Evolutionary conservation across 2,113 vertebrate species (phyloP).

Genomic region (Prionailurus bengalensis): DNA sequence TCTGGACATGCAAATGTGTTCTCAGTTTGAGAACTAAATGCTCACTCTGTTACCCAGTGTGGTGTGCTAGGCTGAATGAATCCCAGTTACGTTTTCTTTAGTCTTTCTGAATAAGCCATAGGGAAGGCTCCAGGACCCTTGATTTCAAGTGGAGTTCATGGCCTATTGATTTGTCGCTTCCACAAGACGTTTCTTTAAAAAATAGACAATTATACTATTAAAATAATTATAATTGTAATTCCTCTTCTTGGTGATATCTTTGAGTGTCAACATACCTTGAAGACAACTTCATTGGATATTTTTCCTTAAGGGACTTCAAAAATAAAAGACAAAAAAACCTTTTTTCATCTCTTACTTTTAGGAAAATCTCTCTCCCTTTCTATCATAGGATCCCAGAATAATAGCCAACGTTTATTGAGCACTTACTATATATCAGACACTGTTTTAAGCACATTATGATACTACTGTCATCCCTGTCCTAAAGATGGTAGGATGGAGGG

Average conservation of each 20-base stretch:
- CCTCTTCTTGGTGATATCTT: background rate
- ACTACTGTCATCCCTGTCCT: too few species aligned
- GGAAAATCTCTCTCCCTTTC: background rate
- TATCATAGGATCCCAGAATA: background rate
- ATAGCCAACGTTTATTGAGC: background rate
- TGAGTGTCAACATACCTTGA: background rate
- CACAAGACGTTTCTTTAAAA: background rate
- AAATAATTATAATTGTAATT: background rate
- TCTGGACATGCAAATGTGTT: background rate
- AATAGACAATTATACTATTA: background rate
- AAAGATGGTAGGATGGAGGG: background rate
- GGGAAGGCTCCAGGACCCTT: background rate
- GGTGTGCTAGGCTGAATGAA: background rate
- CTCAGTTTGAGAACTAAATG: background rate
- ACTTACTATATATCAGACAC: background rate
- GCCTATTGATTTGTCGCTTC: background rate
- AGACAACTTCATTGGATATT: background rate
- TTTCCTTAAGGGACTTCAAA: background rate
- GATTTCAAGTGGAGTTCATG: background rate
- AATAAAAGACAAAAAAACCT: background rate
- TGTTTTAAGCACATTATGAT: background rate
- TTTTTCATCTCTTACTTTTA: background rate
- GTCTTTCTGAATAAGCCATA: background rate
- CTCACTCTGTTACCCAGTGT: background rate
- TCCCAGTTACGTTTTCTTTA: background rate